phyloP scores from a whole-genome alignment of 1,140 invertebrate species.

The Anastrepha obliqua region DNA sequence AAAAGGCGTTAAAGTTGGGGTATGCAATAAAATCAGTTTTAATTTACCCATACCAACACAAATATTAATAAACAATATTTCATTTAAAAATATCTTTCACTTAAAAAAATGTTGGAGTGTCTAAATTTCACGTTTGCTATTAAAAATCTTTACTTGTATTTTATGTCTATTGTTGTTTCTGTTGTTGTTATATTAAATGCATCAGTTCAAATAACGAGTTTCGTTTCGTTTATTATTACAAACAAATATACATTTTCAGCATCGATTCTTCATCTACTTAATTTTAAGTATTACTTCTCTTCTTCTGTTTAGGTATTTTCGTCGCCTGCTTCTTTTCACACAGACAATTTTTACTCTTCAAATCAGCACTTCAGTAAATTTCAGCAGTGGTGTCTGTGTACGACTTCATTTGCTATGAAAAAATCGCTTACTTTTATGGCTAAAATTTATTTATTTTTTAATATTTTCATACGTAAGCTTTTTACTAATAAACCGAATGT shows the following conservation, averaged over 20 bases:
- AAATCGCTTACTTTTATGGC: background rate
- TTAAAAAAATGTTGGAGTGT: too few relatives aligned
- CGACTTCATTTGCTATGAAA: background rate
- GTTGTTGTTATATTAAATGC: conserved; percentile 54
- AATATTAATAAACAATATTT: too few relatives aligned
- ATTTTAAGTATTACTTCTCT: background rate
- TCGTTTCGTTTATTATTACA: background rate
- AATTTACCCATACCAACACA: too few relatives aligned
- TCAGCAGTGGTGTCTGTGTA: background rate
- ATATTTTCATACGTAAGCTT: background rate
- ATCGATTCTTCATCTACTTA: background rate
- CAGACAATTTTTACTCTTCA: background rate
- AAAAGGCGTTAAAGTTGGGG: too few relatives aligned
- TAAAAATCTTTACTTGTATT: too few relatives aligned
- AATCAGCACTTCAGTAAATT: background rate
- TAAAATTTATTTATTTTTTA: background rate
- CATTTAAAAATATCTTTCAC: too few relatives aligned
- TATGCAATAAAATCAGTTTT: too few relatives aligned
- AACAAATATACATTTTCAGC: conserved; percentile 9
- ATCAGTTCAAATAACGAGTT: conserved; percentile 55
- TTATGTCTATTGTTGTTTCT: background rate
- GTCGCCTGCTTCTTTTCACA: background rate
- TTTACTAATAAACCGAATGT: background rate
- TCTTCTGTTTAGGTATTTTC: background rate
- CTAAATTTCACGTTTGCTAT: too few relatives aligned